Evolutionary conservation across 92 coral and sea anemone species (phyloP).

Genomic region (Bergia sp.): DNA sequence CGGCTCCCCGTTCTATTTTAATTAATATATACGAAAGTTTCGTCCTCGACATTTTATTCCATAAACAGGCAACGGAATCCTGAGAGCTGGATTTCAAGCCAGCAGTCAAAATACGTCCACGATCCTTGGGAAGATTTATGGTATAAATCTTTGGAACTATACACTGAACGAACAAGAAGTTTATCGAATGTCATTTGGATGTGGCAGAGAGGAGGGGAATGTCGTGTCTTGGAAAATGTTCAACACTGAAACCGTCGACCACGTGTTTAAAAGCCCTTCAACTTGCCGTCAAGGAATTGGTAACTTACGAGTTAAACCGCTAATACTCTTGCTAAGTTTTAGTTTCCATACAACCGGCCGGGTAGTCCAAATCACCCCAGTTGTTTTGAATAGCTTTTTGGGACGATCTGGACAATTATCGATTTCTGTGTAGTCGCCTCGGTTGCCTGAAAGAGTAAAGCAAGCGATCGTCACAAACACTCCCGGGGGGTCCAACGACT

Average conservation of each 20-base stretch:
- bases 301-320: not conserved
- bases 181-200: constrained; percentile 65
- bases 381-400: too few relatives aligned
- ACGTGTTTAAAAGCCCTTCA: constrained; percentile 33
- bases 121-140: constrained; percentile 31
- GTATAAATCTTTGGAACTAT: constrained; percentile 50
- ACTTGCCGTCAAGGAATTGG: constrained; percentile 50
- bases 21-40: not conserved
- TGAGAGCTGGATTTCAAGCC: constrained; percentile 6
- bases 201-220: constrained; percentile 53
- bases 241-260: constrained; percentile 5
- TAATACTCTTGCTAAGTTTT: too few relatives aligned
- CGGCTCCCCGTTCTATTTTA: too few relatives aligned
- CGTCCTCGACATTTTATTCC: not conserved
- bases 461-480: too few relatives aligned
- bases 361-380: too few relatives aligned
- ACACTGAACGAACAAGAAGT: constrained; percentile 43
- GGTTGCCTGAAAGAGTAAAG: too few relatives aligned
- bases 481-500: too few relatives aligned
- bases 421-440: too few relatives aligned
- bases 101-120: not conserved
- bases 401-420: too few relatives aligned
- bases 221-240: constrained; percentile 51
- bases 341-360: too few relatives aligned
- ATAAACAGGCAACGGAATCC: constrained; percentile 37